phyloP scores from a whole-genome alignment of 2,888 invertebrate genomes.

The Spodoptera picta region DNA sequence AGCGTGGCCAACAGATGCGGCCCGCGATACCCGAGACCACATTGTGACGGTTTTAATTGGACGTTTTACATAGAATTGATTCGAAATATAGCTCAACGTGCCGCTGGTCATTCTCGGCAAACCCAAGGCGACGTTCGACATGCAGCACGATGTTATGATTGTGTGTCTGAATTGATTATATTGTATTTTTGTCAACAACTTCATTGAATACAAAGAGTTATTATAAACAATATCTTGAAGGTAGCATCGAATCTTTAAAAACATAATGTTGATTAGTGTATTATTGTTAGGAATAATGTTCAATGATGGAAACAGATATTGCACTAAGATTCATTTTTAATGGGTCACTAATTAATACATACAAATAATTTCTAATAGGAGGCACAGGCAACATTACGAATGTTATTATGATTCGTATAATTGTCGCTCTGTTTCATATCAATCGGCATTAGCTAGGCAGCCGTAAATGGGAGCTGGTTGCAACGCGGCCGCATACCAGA shows the following conservation, averaged over 20 bases:
- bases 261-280: too few species aligned
- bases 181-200: slow-evolving; percentile 28
- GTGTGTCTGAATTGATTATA: slow-evolving; percentile 32
- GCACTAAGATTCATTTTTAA: too few species aligned
- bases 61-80: slow-evolving; percentile 63
- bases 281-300: too few species aligned
- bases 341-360: background rate
- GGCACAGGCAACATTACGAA: slow-evolving; percentile 14
- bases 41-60: slow-evolving; percentile 78
- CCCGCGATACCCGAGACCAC: slow-evolving; percentile 44
- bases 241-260: background rate
- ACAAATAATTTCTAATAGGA: slow-evolving; percentile 8
- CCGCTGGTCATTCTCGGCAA: slow-evolving; percentile 41
- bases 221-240: slow-evolving; percentile 12
- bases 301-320: too few species aligned
- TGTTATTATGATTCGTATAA: slow-evolving; percentile 41
- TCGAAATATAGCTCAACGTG: slow-evolving; percentile 52
- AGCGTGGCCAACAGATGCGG: slow-evolving; percentile 48
- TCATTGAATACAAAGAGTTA: slow-evolving; percentile 33
- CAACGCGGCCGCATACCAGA: slow-evolving; percentile 71
- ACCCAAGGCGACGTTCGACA: slow-evolving; percentile 49
- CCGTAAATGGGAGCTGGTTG: slow-evolving; percentile 64
- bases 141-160: slow-evolving; percentile 44
- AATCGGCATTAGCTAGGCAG: slow-evolving; percentile 56
- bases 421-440: slow-evolving; percentile 56